A percentile compares a stretch with the other conserved stretches of the same genome.
Evolutionary conservation across 2,888 invertebrate species (phyloP).

Genomic region (Parnassius mnemosyne): DNA sequence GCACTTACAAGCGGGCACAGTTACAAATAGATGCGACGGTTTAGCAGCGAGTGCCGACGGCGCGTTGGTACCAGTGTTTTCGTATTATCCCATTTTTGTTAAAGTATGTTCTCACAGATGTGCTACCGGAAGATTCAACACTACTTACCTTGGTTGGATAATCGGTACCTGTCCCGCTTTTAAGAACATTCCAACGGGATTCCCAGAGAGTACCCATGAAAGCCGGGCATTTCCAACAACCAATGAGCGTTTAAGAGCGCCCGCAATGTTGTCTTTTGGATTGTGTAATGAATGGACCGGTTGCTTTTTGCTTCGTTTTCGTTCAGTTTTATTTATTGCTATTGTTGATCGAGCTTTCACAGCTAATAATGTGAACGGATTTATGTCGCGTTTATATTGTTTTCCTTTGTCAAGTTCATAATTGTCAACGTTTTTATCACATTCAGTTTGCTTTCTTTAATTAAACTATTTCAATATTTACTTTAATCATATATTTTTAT

Average conservation of each 20-base stretch:
- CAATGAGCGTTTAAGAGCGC: conserved; percentile 48
- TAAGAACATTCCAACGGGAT: conserved; percentile 44
- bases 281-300: conserved; percentile 31
- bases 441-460: conserved; percentile 5
- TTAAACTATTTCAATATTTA: conserved; percentile 1
- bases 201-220: conserved; percentile 48
- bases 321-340: conserved; percentile 24
- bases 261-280: conserved; percentile 34
- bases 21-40: conserved; percentile 37
- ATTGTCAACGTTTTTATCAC: conserved; percentile 9
- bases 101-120: conserved; percentile 32
- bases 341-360: conserved; percentile 25
- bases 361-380: conserved; percentile 24
- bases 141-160: conserved; percentile 42
- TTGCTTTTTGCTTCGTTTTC: conserved; percentile 19
- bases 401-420: conserved; percentile 15
- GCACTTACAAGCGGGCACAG: conserved; percentile 30
- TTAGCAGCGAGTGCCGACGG: conserved; percentile 29
- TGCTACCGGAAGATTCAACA: conserved; percentile 38
- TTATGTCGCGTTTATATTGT: conserved; percentile 20
- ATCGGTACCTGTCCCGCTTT: conserved; percentile 44
- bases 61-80: conserved; percentile 33
- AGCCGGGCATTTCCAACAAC: conserved; percentile 47
- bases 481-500: no score
- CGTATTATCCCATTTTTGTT: conserved; percentile 25